These are phyloP conservation scores for Lagorchestes hirsutus DNA, from an alignment of 2,797 vertebrate species.

Conservation along the genomic window DNA sequence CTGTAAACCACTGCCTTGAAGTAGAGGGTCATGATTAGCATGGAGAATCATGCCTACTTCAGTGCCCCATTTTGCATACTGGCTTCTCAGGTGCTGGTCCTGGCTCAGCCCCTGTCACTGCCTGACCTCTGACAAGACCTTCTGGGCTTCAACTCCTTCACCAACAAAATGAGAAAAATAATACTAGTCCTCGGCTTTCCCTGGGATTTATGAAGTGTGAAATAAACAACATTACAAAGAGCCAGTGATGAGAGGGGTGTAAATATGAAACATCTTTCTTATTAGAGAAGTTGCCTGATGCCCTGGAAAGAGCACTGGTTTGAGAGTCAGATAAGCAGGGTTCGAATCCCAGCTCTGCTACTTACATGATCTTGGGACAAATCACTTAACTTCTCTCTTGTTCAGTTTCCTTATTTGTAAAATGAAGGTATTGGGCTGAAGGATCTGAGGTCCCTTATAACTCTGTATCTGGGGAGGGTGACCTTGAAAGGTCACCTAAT, in stretches of 20 bases:
- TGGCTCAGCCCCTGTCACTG: not conserved
- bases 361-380: not conserved
- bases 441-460: not conserved
- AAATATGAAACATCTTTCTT: not conserved
- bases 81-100: conserved; percentile 20
- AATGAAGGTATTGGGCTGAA: not conserved
- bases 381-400: not conserved
- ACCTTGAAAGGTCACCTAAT: not conserved
- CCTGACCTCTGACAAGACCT: conserved; percentile 68
- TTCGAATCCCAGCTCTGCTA: not conserved
- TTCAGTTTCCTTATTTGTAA: not conserved
- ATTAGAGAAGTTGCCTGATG: not conserved
- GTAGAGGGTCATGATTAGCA: conserved; percentile 53
- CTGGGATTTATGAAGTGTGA: conserved; percentile 51
- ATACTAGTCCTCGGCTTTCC: conserved; percentile 30
- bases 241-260: conserved; percentile 55
- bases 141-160: conserved; percentile 25
- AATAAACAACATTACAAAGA: conserved; percentile 59
- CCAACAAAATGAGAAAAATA: conserved; percentile 65
- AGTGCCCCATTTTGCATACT: not conserved
- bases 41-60: conserved; percentile 48
- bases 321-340: not conserved
- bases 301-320: not conserved
- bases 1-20: conserved; percentile 55
- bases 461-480: not conserved